A percentile compares a stretch with the other conserved stretches of the same genome.
Evolutionary conservation across 1,140 invertebrate genomes (phyloP).

Genomic region (Lordiphosa clarofinis): DNA sequence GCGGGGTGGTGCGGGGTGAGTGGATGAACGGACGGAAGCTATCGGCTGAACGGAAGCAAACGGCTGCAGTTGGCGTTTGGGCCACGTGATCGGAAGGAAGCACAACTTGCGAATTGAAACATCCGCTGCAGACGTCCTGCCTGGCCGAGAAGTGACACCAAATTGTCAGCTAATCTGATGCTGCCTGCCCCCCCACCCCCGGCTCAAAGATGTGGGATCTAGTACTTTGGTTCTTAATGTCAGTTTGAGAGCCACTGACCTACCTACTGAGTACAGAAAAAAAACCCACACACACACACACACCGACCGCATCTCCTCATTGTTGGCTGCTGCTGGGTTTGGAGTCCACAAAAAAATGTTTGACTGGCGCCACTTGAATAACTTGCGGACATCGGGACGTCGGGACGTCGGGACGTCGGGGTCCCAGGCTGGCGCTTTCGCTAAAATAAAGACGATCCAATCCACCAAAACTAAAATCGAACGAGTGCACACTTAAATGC

Average conservation of each 20-base stretch:
- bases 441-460: constrained; percentile 70
- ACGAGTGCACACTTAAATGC: constrained; percentile 74
- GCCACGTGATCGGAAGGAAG: constrained; percentile 77
- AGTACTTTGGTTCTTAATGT: neutral
- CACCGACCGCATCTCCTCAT: constrained; percentile 3
- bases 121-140: constrained; percentile 59
- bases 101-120: constrained; percentile 75
- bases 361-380: constrained; percentile 76
- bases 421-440: constrained; percentile 23
- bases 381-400: constrained; percentile 33
- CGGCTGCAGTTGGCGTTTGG: constrained; percentile 66
- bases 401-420: constrained; percentile 1
- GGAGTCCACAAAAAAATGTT: constrained; percentile 54
- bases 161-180: constrained; percentile 69
- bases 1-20: neutral
- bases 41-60: constrained; percentile 70
- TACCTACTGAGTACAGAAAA: too few relatives aligned
- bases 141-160: constrained; percentile 42
- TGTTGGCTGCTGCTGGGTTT: constrained; percentile 15
- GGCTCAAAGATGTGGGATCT: too few relatives aligned
- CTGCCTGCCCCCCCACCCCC: constrained; percentile 23
- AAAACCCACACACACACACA: too few relatives aligned
- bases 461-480: constrained; percentile 57
- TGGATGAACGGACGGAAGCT: constrained; percentile 64
- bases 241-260: constrained; percentile 40